Evolutionary conservation across 2,113 vertebrate species (phyloP).

Genomic region (Alosa alosa): DNA sequence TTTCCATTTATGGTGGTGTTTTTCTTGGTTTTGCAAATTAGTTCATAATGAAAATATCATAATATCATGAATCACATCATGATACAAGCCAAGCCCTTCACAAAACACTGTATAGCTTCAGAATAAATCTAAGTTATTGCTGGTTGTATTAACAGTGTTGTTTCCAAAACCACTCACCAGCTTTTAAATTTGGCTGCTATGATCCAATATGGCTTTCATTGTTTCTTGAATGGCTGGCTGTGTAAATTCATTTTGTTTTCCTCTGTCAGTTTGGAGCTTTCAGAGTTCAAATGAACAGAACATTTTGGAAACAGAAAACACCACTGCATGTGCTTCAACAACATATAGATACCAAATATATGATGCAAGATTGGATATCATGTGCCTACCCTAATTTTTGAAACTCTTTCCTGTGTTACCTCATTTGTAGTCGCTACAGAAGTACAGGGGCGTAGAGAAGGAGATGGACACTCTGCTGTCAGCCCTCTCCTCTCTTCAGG

Average conservation of each 20-base stretch:
- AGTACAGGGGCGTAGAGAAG: conserved; percentile 72
- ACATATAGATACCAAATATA: background rate
- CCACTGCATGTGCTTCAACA: background rate
- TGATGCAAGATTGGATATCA: background rate
- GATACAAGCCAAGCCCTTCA: conserved; percentile 46
- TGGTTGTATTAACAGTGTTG: background rate
- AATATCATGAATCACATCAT: conserved; percentile 53
- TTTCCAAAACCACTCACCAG: conserved; percentile 34
- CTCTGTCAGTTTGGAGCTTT: background rate
- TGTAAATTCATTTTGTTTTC: background rate
- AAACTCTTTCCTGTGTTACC: background rate
- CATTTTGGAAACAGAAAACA: background rate
- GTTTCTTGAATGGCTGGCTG: conserved; percentile 54
- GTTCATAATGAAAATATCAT: conserved; percentile 33
- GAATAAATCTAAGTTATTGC: background rate
- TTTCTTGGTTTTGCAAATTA: background rate
- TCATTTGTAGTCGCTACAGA: conserved; percentile 64
- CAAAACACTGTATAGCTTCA: conserved; percentile 22
- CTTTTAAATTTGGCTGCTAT: background rate
- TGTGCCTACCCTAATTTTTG: background rate
- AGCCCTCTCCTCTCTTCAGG: conserved; percentile 76
- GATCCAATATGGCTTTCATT: conserved; percentile 32
- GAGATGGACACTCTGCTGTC: conserved; percentile 75
- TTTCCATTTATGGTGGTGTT: conserved; percentile 39
- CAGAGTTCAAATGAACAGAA: background rate